Conservation (phyloP, 2,888 invertebrate species). For the Antheraea yamamai region DNA sequence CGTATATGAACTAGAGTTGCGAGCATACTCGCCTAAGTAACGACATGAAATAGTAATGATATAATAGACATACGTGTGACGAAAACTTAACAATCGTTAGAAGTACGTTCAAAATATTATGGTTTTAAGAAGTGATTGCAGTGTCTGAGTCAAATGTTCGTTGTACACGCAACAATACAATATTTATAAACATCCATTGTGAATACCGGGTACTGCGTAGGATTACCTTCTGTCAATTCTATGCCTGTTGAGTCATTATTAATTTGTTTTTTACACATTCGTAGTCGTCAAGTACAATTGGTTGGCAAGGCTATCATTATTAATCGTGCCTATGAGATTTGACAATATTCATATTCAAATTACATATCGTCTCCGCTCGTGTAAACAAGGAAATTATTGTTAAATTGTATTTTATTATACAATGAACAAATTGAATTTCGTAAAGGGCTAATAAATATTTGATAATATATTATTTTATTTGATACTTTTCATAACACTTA, state of each 20-base stretch:
- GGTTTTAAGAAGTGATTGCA: not conserved
- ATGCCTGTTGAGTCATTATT: not conserved
- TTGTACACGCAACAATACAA: not conserved
- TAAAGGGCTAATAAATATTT: too few species aligned
- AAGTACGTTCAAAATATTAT: not conserved
- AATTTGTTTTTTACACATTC: not conserved
- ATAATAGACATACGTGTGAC: not conserved
- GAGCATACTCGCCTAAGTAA: not conserved
- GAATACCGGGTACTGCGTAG: not conserved
- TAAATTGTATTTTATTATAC: too few species aligned
- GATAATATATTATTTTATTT: too few species aligned
- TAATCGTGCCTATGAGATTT: not conserved
- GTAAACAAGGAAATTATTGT: too few species aligned
- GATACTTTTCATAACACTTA: too few species aligned
- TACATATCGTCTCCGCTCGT: too few species aligned
- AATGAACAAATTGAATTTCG: too few species aligned
- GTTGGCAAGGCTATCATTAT: not conserved
- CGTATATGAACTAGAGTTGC: too few species aligned
- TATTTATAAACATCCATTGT: conserved; percentile 14
- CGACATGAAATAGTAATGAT: not conserved
- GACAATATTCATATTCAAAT: not conserved
- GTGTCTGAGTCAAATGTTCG: conserved; percentile 4
- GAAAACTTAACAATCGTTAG: not conserved
- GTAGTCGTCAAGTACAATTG: not conserved
- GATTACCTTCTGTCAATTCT: conserved; percentile 2